Evolutionary conservation across 2,113 vertebrate genomes (phyloP), one percentile per base, ranked within the genome.

Genomic region (Plecturocebus donacophilus): DNA sequence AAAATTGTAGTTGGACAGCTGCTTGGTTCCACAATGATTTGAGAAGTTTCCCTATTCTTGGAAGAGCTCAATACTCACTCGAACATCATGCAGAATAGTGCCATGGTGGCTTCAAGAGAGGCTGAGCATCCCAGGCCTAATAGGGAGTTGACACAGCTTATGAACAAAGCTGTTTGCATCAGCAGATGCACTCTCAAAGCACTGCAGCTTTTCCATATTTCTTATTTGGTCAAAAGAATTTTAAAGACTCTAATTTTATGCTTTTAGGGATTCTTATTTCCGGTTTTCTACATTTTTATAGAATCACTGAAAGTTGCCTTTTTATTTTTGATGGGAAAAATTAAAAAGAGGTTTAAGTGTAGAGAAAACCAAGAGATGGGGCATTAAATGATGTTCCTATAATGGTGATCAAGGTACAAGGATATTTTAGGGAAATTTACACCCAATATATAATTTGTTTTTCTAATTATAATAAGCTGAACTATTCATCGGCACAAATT

Each of bases 201-300:
- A 10, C 8, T 5, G 38, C n/a, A 19, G 27, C 16, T 64, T 35
- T 17, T 16, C 49, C 8, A 0, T 6, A 7, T 54, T 71, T 71
- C 12, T 66, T 77, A 52, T 32, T 77, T 80, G 40, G 30, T 47
- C 20, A 40, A 89, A 91, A 92, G 40, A 20, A n/a, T 82, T 85
- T 52, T 80, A 90, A 95, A 90, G 70, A 40, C 70, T 77, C 1
- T 94, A 80, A 85, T 91, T 94, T 25, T 66, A 58, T 68, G 32
- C 32, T 56, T 54, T 87, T 58, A 30, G 30, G 14, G 1, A 70
- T 86, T 81, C 16, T 3, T 82, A 0, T 92, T 84, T 88, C 47
- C 84, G 23, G 82, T 88, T 83, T 92, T 94, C 47, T 54, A 47
- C 20, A 21, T 56, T 95, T 56, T 77, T 58, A 38, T 71, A 64